Base-by-base conservation (phyloP, 2,888 invertebrate species). In the Plutella xylostella region DNA sequence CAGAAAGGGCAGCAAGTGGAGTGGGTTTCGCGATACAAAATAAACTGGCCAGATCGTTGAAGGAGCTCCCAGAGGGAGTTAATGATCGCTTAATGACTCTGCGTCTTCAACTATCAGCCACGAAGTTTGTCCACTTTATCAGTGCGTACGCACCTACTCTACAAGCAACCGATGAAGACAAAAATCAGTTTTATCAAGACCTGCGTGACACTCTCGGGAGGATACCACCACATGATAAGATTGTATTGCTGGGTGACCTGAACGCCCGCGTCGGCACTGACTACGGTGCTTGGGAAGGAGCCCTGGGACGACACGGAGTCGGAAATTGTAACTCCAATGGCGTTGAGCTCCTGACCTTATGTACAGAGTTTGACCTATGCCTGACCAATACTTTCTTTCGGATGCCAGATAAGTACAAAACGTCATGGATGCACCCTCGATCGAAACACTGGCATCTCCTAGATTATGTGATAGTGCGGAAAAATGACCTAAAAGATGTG, bases 121-220 rank as follows among this genome's bases (percentile, higher is more conserved):
- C 5, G 6, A 25, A 25, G 11, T 25, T 7, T 25, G 25, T 11
- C 25, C 5, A 5, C 17, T 3, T 39, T 6, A 12, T 39, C n/a
- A 39, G 39, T 39, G 39, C 15, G 3, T 39, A 39, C n/a, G 39
- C 39, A 6, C 39, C 39, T 9, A 39, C 39, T 12, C 22, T 39
- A 3, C 7, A 3, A 3, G n/a, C 20, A 11, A n/a, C 39, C n/a
- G 39, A 39, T 22, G 20, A 39, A 11, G n/a, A 11, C 14, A 39
- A 39, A 14, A 21, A 6, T 4, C 3, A 39, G 21, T 39, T 39
- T n/a, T 39, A 39, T n/a, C 21, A 39, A 21, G 39, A 39, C 11
- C 39, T 39, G 5, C 12, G 33, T 9, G n/a, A 6, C 5, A 14
- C 5, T n/a, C 5, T 33, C 15, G 12, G 5, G 12, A 25, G 11